Evolutionary conservation across 2,113 vertebrate genomes (phyloP), one percentile per base, ranked within the genome.

Genomic region (Nannobrachium achirus): DNA sequence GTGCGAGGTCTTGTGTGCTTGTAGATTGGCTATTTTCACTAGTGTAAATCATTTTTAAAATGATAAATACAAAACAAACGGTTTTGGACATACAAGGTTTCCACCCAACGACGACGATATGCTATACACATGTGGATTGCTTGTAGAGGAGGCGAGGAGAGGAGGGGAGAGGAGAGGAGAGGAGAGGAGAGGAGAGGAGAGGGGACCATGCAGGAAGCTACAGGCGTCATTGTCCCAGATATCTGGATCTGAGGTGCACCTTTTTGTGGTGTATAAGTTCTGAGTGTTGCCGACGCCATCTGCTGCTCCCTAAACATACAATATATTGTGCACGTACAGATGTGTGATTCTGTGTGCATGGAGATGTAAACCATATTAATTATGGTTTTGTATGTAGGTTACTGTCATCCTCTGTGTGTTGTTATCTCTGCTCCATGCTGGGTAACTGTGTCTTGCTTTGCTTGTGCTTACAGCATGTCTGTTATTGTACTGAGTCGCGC

Each of bases 181-280:
- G n/a, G n/a, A n/a, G n/a, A n/a, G n/a, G n/a, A n/a, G n/a, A n/a
- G n/a, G n/a, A n/a, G n/a, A n/a, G n/a, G 16, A 51, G 49, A 1
- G 18, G 49, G n/a, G 49, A 33, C 49, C 9, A 15, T n/a, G n/a
- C 49, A 51, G 78, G 74, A 57, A 63, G 75, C 76, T 63, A 67
- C 75, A 69, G 74, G 76, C 69, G 64, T 56, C 61, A 10, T 38
- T 79, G 80, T 75, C 73, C 80, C 76, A 85, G 62, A 81, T 84
- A 88, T 56, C 7, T 33, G 25, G 14, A 86, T 79, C 51, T 78
- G 62, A 10, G 20, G n/a, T 55, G 56, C 16, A 49, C 19, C 38
- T 13, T 13, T 3, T 7, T 63, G 45, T 63, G 60, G 25, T 15
- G 45, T 39, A 6, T 50, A 6, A 48, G 13, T 10, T 48, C 46